A percentile compares a stretch with the other conserved stretches of the same genome.
Conservation (phyloP, 2,113 vertebrate genomes). For the Chionis minor region DNA sequence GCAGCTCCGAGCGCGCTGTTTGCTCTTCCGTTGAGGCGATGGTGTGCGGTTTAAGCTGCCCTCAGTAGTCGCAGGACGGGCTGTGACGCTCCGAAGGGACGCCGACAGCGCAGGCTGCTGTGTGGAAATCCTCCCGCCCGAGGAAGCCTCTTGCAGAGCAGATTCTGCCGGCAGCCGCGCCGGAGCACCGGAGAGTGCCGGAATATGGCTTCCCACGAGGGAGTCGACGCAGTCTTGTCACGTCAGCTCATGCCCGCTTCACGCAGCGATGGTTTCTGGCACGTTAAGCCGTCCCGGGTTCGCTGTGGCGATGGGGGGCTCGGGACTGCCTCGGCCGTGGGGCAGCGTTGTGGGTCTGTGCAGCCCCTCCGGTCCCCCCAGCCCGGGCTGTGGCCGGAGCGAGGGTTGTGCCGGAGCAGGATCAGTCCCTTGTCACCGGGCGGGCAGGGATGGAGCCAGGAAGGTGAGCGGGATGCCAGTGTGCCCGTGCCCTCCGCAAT, state of each 20-base stretch:
- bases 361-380: accelerated
- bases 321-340: accelerated
- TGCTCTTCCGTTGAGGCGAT: neutral
- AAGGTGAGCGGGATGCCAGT: neutral
- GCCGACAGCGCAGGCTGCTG: neutral
- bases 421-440: neutral
- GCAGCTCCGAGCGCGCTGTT: neutral
- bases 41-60: neutral
- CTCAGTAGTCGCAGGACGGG: neutral
- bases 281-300: accelerated
- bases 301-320: accelerated
- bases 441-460: neutral
- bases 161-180: neutral
- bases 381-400: neutral
- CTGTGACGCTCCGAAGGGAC: neutral
- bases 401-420: neutral
- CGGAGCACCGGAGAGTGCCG: accelerated
- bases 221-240: accelerated
- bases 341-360: neutral
- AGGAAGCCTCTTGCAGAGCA: neutral
- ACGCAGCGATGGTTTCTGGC: neutral
- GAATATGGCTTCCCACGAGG: accelerated
- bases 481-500: neutral
- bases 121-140: neutral
- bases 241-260: neutral